A percentile compares a stretch with the other conserved stretches of the same genome.
These are phyloP conservation scores for Drosophila kepulauana DNA, from an alignment of 1,140 invertebrate genomes.

Conservation along the genomic window DNA sequence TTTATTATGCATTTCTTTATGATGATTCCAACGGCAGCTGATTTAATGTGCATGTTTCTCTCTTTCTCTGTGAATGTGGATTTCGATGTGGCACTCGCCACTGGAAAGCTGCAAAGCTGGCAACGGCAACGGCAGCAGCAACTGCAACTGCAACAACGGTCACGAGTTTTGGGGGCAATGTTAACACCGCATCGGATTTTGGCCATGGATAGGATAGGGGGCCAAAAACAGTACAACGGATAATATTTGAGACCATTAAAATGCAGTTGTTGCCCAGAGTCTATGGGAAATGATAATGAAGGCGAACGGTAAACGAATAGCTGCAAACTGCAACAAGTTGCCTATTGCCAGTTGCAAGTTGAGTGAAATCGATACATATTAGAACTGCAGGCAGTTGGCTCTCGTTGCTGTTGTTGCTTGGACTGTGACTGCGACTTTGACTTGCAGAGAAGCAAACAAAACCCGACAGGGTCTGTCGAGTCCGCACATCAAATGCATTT, in stretches of 20 bases:
- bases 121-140: neutral
- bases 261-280: conserved; percentile 52
- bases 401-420: conserved; percentile 7
- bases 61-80: neutral
- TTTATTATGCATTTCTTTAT: conserved; percentile 59
- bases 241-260: conserved; percentile 80
- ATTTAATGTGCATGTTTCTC: conserved; percentile 63
- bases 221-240: conserved; percentile 50
- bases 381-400: conserved; percentile 56
- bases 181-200: conserved; percentile 72
- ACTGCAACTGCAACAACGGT: conserved; percentile 33
- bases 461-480: conserved; percentile 22
- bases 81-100: conserved; percentile 4
- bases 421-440: conserved; percentile 16
- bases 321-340: conserved; percentile 53
- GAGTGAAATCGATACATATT: conserved; percentile 60
- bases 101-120: neutral
- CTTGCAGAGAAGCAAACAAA: conserved; percentile 43
- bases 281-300: conserved; percentile 74
- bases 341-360: conserved; percentile 10
- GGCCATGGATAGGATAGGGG: conserved; percentile 19
- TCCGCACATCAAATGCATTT: conserved; percentile 51
- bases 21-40: conserved; percentile 68
- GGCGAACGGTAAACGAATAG: conserved; percentile 68
- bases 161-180: conserved; percentile 72